Base-by-base conservation (phyloP, 1,140 invertebrate genomes). In the Mya arenaria region DNA sequence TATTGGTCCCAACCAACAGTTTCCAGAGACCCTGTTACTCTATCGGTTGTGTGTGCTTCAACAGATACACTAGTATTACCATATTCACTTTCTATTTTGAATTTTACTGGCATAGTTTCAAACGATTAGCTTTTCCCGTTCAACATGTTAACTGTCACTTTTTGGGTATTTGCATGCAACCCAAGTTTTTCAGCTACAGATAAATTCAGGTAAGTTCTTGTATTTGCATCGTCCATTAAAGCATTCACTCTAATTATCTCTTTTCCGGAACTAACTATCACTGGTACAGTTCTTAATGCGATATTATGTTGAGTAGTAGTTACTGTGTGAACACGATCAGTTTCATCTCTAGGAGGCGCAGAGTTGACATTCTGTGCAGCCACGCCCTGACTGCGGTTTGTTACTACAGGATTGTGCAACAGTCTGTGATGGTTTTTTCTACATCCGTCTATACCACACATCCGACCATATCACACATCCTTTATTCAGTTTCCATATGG, bases 161-260 rank as follows among this genome's bases (percentile, higher is more conserved):
- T 23, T 48, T 72, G 19, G 5, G 23, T 72, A 10, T 23, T 44
- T 48, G 39, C 23, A 15, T 72, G 13, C 15, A 41, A 48, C 8
- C 37, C 68, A 52, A 72, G 68, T 44, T 72, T 44, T 52, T 37
- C 19, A n/a, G 68, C 68, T 52, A 72, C 44, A 30, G 44, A 37
- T 10, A 28, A 13, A 72, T 72, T 72, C 10, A 72, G 17, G 68
- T 72, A 72, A 10, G 39, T 72, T 72, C 25, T 48, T 23, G 68
- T 72, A 52, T 44, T 72, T 55, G 15, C 68, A 32, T 72, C 68
- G 34, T 72, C 68, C 19, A 72, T n/a, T 52, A 72, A 52, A 13
- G 68, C 23, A 30, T 72, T 72, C 4, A 72, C 68, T 17, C 10
- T 72, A 48, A 48, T 48, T 8, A 4, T 28, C 30, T 32, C 17